Evolutionary conservation across 2,888 invertebrate species (phyloP).

Genomic region (Drosophila borborema): DNA sequence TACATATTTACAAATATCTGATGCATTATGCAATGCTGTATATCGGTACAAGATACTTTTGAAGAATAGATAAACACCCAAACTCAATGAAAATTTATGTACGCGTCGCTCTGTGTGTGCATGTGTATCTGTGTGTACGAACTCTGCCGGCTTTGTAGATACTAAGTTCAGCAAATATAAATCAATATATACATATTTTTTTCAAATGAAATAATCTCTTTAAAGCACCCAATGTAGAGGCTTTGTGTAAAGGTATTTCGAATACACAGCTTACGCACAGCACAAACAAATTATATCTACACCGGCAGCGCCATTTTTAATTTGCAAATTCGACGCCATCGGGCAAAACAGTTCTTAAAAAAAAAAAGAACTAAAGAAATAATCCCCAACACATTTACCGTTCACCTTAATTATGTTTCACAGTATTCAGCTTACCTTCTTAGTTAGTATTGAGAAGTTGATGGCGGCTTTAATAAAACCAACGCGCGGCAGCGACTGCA

Average conservation of each 20-base stretch:
- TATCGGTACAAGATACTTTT: not conserved
- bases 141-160: conserved; percentile 23
- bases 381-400: not conserved
- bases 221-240: not conserved
- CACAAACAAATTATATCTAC: conserved; percentile 52
- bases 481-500: conserved; percentile 46
- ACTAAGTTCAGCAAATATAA: not conserved
- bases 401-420: not conserved
- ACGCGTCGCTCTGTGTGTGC: not conserved
- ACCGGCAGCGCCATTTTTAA: conserved; percentile 74
- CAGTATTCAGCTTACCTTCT: conserved; percentile 50
- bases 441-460: conserved; percentile 17
- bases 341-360: conserved; percentile 11
- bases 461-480: conserved; percentile 16
- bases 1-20: conserved; percentile 7
- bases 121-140: conserved; percentile 6
- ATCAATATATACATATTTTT: not conserved
- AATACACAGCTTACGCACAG: conserved; percentile 49
- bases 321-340: conserved; percentile 61
- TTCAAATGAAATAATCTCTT: not conserved
- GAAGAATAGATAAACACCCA: not conserved
- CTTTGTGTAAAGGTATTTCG: conserved; percentile 22
- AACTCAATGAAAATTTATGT: not conserved
- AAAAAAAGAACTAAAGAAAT: not conserved
- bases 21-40: conserved; percentile 20